Base-by-base conservation (phyloP, 2,797 vertebrate genomes). In the Anguilla megastoma region DNA sequence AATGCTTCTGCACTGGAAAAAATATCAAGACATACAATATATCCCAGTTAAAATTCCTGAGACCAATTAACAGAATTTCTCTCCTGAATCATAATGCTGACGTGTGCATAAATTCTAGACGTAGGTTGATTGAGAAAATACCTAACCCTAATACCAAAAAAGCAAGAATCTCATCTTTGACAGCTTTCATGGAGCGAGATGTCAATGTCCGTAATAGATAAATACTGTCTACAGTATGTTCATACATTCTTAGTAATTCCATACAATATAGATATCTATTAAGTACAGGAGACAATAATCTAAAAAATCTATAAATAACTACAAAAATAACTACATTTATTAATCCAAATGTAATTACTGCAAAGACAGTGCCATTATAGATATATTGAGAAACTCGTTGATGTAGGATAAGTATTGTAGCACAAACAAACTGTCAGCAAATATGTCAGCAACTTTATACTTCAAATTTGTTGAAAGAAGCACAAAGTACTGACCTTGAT, bases 401-500 rank as follows among this genome's bases (percentile, higher is more conserved):
- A 45, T 3, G 16, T 45, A 1, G 76, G 36, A 80, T 80, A 45
- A 45, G 41, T 45, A 45, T 45, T 45, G 4, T 36, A 80, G 21
- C 5, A 80, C 8, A 24, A 21, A 80, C 6, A 48, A 33, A 33
- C 7, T 2, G 6, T 48, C 12, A 6, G 27, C 33, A 79, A 30
- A 30, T 41, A 41, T 21, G 76, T 21, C 58, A 69, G 24, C 63
- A 82, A 48, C 18, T 80, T 82, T 76, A 76, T 18, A 76, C 18
- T 48, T 80, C 36, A 80, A 7, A 80, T 80, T 24, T 48, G 9
- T 8, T 16, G 21, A 82, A n/a, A 80, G 12, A 16, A 89, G 21
- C 8, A 5, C 54, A 52, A 30, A 21, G 12, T 58, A 95, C 97
- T 92, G 85, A 99, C 98, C 98, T 98, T 99, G 58, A 99, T 97